Evolutionary conservation across 2,113 vertebrate genomes (phyloP).

Genomic region (Motacilla alba): DNA sequence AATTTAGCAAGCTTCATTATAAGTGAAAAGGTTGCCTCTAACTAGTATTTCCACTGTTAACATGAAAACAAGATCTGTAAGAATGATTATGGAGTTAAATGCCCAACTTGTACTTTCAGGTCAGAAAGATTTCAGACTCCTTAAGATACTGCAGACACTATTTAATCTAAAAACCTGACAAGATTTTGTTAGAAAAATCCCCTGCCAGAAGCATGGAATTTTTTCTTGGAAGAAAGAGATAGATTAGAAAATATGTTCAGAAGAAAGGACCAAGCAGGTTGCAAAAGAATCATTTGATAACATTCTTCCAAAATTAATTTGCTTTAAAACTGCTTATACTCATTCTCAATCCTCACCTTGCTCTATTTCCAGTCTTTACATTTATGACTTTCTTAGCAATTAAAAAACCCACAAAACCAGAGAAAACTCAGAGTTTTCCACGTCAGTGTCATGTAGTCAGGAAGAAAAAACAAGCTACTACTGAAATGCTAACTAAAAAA

Average conservation of each 20-base stretch:
- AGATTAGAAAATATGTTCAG: neutral
- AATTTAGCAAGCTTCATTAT: conserved; percentile 8
- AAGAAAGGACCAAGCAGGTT: neutral
- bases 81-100: conserved; percentile 13
- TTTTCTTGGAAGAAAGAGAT: neutral
- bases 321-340: neutral
- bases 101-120: neutral
- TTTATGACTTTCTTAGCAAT: neutral
- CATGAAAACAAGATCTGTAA: conserved; percentile 19
- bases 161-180: neutral
- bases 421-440: neutral
- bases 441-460: neutral
- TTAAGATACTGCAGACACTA: neutral
- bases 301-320: neutral
- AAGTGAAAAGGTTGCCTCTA: conserved; percentile 20
- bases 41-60: neutral
- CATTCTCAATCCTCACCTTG: neutral
- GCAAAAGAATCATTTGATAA: neutral
- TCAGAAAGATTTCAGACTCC: neutral
- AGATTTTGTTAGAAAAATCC: neutral
- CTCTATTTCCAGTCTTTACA: neutral
- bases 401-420: neutral
- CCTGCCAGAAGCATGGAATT: neutral
- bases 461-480: neutral
- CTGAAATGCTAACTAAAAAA: neutral